These are phyloP conservation scores for Prionailurus bengalensis DNA, from an alignment of 2,113 vertebrate species.

Conservation along the genomic window DNA sequence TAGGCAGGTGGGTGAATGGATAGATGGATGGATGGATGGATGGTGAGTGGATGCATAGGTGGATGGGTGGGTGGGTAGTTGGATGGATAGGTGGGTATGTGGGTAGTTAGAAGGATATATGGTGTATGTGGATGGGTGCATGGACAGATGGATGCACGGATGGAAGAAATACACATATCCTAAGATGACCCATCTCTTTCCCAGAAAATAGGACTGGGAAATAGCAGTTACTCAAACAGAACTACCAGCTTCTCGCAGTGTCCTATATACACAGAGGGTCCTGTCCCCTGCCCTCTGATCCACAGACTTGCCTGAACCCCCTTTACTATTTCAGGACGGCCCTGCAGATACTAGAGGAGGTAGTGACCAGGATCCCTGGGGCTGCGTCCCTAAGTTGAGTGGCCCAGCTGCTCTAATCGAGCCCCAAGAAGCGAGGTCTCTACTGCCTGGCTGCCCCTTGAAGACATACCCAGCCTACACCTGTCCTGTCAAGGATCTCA, in stretches of 20 bases:
- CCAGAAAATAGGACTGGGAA: background rate
- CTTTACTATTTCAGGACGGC: too few species aligned
- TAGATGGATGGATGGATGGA: background rate
- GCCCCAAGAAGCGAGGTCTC: background rate
- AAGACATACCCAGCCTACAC: background rate
- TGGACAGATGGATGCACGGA: background rate
- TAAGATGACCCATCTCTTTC: background rate
- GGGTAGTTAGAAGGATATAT: fast-evolving
- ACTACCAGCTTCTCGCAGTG: background rate
- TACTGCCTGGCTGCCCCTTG: too few species aligned
- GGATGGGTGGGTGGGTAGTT: background rate
- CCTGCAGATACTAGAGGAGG: background rate
- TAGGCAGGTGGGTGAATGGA: background rate
- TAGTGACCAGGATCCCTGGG: background rate
- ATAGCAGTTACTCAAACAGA: background rate
- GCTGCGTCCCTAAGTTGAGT: background rate
- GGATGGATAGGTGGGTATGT: background rate
- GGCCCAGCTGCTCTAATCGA: background rate
- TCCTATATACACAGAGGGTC: background rate
- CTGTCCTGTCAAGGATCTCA: background rate
- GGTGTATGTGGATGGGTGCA: background rate
- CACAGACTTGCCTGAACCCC: background rate
- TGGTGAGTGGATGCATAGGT: too few species aligned
- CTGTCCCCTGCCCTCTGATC: background rate
- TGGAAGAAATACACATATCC: background rate